Evolutionary conservation across 1,140 invertebrate genomes (phyloP).

Genomic region (Pemphigus obesinymphae): DNA sequence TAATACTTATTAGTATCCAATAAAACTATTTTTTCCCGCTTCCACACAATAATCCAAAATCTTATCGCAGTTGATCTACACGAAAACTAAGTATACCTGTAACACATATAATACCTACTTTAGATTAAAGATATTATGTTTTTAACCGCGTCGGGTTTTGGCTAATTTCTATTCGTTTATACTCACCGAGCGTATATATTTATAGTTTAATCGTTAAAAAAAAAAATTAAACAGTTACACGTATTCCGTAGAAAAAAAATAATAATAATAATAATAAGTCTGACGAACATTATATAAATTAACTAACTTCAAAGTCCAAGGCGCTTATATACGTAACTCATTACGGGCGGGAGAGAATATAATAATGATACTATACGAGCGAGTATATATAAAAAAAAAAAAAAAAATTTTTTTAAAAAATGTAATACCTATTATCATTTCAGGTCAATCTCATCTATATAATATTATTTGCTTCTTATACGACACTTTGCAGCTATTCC

Average conservation of each 20-base stretch:
- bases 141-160: background rate
- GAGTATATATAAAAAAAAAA: too few relatives aligned
- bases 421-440: background rate
- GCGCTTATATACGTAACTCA: too few relatives aligned
- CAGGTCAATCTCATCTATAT: background rate
- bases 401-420: too few relatives aligned
- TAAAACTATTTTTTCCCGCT: background rate
- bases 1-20: background rate
- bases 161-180: background rate
- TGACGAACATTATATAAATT: background rate
- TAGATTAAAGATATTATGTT: too few relatives aligned
- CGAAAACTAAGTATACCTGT: too few relatives aligned
- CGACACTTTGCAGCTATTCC: background rate
- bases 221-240: background rate
- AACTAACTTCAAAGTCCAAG: background rate
- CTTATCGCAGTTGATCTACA: background rate
- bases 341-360: too few relatives aligned
- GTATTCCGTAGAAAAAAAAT: background rate
- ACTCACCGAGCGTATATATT: background rate
- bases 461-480: background rate
- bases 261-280: background rate
- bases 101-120: too few relatives aligned
- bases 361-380: too few relatives aligned
- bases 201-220: background rate
- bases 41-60: background rate